Evolutionary conservation across 2,888 invertebrate species (phyloP).

Genomic region (Chydorus sphaericus): DNA sequence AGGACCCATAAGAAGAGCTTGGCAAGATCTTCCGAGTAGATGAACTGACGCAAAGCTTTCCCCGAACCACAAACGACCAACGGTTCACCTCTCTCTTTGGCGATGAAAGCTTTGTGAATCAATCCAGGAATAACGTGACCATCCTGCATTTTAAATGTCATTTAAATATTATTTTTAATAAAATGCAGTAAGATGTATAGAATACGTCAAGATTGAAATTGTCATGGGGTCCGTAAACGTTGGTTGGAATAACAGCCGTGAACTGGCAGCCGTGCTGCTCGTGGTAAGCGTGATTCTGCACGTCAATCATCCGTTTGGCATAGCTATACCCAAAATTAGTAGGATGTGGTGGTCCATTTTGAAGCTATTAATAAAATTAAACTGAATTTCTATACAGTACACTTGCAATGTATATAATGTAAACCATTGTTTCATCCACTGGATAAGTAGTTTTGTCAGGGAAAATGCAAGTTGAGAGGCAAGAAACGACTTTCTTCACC

Average conservation of each 20-base stretch:
- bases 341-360: slow-evolving; percentile 90
- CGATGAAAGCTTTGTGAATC: slow-evolving; percentile 64
- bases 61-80: slow-evolving; percentile 82
- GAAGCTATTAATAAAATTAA: slow-evolving; percentile 55
- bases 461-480: slow-evolving; percentile 96
- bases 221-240: slow-evolving; percentile 93
- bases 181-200: no score
- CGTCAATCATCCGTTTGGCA: slow-evolving; percentile 91
- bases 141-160: slow-evolving; percentile 19
- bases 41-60: slow-evolving; percentile 85
- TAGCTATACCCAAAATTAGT: slow-evolving; percentile 98
- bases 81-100: slow-evolving; percentile 40
- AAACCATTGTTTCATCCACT: slow-evolving; percentile 94
- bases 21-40: slow-evolving; percentile 88
- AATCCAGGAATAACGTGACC: slow-evolving; percentile 60
- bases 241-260: slow-evolving; percentile 93
- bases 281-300: slow-evolving; percentile 55
- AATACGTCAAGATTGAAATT: slow-evolving; percentile 66
- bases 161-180: not conserved
- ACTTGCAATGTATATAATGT: no score
- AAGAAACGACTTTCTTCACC: slow-evolving; percentile 92
- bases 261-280: slow-evolving; percentile 60
- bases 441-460: slow-evolving; percentile 96
- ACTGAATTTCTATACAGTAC: no score
- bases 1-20: slow-evolving; percentile 81